Percentiles rank a stretch among this genome's conserved stretches.
phyloP scores from a whole-genome alignment of 37 sponge, comb jelly and placozoan species.

The Chondrilla cf. caribensis region DNA sequence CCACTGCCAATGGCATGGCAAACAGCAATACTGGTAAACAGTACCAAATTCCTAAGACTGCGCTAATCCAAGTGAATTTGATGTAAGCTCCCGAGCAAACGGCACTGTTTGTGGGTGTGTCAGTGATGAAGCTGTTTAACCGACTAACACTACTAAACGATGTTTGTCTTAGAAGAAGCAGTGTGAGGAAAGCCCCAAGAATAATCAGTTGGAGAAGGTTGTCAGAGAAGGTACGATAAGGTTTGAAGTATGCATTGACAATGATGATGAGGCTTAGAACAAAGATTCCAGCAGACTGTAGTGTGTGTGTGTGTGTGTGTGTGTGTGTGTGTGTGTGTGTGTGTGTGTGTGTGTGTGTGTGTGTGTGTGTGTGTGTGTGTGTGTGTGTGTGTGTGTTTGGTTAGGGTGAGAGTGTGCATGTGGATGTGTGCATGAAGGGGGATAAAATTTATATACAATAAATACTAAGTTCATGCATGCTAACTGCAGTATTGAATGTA shows the following conservation, averaged over 20 bases:
- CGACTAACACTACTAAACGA: not conserved
- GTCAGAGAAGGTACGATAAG: not conserved
- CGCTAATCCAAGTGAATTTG: too few relatives aligned
- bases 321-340: conserved; percentile 8
- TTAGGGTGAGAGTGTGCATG: not conserved
- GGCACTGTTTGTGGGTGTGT: not conserved
- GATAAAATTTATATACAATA: too few relatives aligned
- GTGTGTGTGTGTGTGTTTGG: not conserved
- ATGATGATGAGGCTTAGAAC: not conserved
- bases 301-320: not conserved
- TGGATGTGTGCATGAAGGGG: too few relatives aligned
- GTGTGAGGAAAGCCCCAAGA: not conserved
- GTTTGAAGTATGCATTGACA: not conserved
- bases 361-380: conserved; percentile 6
- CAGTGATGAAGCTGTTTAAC: not conserved
- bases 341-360: conserved; percentile 8
- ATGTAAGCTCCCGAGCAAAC: too few relatives aligned
- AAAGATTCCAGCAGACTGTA: not conserved
- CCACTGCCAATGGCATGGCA: not conserved
- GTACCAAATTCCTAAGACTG: not conserved
- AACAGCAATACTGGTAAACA: not conserved
- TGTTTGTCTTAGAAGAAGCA: not conserved
- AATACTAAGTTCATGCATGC: too few relatives aligned
- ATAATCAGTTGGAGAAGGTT: not conserved
- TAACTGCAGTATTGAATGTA: not conserved